These are phyloP conservation scores for Montipora capricornis DNA, from an alignment of 64 coral and sea anemone species.

Conservation along the genomic window DNA sequence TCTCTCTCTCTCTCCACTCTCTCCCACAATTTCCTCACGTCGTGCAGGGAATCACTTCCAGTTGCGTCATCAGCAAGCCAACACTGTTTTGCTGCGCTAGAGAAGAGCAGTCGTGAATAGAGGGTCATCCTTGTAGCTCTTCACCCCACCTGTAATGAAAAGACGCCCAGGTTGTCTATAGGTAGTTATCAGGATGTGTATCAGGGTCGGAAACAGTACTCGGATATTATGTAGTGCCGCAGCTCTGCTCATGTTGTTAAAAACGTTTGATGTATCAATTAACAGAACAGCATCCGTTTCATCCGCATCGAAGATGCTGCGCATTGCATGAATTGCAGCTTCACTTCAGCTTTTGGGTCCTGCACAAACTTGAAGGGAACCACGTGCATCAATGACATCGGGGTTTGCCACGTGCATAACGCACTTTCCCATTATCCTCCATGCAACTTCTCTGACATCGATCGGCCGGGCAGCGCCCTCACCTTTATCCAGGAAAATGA, in stretches of 20 bases:
- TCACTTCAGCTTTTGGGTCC: background rate
- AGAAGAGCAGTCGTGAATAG: background rate
- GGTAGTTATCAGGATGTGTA: background rate
- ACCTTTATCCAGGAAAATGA: conserved; percentile 5
- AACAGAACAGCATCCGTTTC: background rate
- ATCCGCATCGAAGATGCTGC: background rate
- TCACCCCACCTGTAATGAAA: background rate
- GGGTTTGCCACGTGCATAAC: background rate
- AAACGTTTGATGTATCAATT: background rate
- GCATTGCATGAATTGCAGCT: background rate
- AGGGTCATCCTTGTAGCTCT: no score
- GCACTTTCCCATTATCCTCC: conserved; percentile 1
- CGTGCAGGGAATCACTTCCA: background rate
- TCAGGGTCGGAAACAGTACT: background rate
- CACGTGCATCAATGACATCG: background rate
- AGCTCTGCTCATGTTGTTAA: conserved; percentile 20
- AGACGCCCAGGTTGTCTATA: background rate
- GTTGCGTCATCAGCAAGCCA: conserved; percentile 25
- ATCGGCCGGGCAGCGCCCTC: conserved; percentile 1
- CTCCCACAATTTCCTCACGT: conserved; percentile 14
- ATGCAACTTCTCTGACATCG: background rate
- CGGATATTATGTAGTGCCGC: conserved; percentile 13
- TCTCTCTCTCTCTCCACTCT: no score
- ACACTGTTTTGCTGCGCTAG: background rate
- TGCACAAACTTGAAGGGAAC: conserved; percentile 25